Conservation (phyloP, 2,797 vertebrate genomes). For the Acanthurus tractus region DNA sequence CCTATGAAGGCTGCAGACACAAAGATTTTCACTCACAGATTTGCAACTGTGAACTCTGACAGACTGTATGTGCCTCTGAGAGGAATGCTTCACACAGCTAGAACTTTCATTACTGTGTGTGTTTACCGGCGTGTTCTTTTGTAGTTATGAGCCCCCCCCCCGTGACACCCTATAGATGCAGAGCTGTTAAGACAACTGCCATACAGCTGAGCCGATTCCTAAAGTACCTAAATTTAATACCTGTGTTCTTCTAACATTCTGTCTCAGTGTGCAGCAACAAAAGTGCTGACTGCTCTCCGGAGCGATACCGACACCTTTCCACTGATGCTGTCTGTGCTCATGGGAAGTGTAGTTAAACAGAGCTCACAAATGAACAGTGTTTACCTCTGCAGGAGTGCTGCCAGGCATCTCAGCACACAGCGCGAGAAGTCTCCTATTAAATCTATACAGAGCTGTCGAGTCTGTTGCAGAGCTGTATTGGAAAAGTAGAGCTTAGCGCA, state of each 20-base stretch:
- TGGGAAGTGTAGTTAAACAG: conserved; percentile 68
- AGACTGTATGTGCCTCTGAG: conserved; percentile 48
- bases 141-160: conserved; percentile 3
- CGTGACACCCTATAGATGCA: conserved; percentile 34
- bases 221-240: conserved; percentile 59
- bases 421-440: conserved; percentile 55
- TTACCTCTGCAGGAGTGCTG: conserved; percentile 51
- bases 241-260: conserved; percentile 55
- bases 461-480: conserved; percentile 47
- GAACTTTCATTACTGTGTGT: conserved; percentile 32
- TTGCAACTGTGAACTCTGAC: conserved; percentile 50
- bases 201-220: conserved; percentile 32
- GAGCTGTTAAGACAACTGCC: conserved; percentile 37
- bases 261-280: conserved; percentile 45
- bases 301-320: conserved; percentile 49
- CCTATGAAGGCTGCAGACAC: conserved; percentile 42
- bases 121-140: conserved; percentile 28
- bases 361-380: conserved; percentile 59
- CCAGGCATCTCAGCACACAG: conserved; percentile 39
- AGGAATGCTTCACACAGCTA: conserved; percentile 41
- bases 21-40: conserved; percentile 52
- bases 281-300: conserved; percentile 51
- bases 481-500: conserved; percentile 53
- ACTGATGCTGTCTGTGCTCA: conserved; percentile 59
- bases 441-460: conserved; percentile 62